Base-by-base conservation (phyloP, 2,113 vertebrate species). In the Malaclemys terrapin region DNA sequence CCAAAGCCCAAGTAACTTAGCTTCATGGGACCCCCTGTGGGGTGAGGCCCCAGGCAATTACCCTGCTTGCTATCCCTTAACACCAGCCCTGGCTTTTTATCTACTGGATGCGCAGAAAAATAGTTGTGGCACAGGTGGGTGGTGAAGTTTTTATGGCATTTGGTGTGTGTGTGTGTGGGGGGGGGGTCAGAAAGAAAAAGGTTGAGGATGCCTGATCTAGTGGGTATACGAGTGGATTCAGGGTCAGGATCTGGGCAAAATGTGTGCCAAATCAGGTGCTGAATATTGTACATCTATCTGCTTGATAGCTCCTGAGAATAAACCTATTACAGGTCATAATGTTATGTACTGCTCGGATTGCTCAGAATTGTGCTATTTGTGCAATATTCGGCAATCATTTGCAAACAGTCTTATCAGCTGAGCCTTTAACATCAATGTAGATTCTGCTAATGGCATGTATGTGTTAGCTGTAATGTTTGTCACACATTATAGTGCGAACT, bases 301-400 rank as follows among this genome's bases (percentile, higher is more conserved):
- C 54, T 89, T 92, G 81, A 87, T 75, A 94, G 6, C 81, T 62
- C 31, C 3, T 62, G 90, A 93, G 91, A 84, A 89, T 14, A 91
- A 95, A 95, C 49, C 7, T 22, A 78, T 80, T 69, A n/a, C 62
- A 69, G 29, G 92, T 94, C 93, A 97, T 89, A 42, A 10, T 87
- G 87, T 80, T 93, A 80, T 3, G n/a, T 62, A 4, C 49, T 49
- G 85, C 82, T 94, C 79, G 87, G 82, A 82, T 85, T 84, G 79
- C 93, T 97, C 92, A 95, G 82, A 92, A 94, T 87, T 95, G 94
- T 93, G 90, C 94, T 95, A 96, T 97, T 96, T 95, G 93, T 89
- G 89, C 90, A 97, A 80, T 95, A 95, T 96, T 93, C 96, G 97
- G 96, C 94, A 97, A 97, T 96, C 95, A 96, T 96, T 96, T 97